These are phyloP conservation scores for Steromphala cineraria DNA, from an alignment of 2,888 invertebrate species.

Conservation along the genomic window DNA sequence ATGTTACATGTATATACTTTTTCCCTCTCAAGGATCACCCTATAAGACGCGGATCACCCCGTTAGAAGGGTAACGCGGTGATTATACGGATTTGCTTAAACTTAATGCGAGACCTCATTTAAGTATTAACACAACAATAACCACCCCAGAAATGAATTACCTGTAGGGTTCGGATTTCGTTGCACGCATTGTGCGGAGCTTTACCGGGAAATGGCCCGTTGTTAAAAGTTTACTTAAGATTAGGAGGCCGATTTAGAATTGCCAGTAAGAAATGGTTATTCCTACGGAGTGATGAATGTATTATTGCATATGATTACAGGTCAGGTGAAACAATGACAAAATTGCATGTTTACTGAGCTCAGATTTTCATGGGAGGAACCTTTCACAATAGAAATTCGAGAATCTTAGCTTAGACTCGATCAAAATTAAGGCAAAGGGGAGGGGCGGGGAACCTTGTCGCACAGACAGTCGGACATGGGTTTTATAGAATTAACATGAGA, in stretches of 20 bases:
- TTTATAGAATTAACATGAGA: no score
- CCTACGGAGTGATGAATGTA: background rate
- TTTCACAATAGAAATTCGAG: background rate
- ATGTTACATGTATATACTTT: background rate
- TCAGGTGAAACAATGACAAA: conserved; percentile 9
- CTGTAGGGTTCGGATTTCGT: background rate
- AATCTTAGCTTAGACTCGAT: no score
- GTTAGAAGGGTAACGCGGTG: background rate
- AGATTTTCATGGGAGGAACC: background rate
- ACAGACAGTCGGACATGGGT: no score
- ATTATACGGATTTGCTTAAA: background rate
- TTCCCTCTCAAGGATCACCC: background rate
- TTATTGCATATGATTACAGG: conserved; percentile 8
- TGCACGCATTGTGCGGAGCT: background rate
- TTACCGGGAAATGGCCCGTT: background rate
- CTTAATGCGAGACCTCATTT: background rate
- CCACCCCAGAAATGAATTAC: background rate
- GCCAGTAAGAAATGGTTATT: background rate
- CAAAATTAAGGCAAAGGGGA: no score
- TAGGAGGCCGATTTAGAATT: background rate
- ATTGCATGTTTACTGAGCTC: background rate
- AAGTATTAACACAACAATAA: conserved; percentile 2
- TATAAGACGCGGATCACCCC: background rate
- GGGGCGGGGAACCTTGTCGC: no score
- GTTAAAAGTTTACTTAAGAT: background rate